Base-by-base conservation (phyloP, 53 echinoderm and acorn worm genomes). In the Hippasteria phrygiana region DNA sequence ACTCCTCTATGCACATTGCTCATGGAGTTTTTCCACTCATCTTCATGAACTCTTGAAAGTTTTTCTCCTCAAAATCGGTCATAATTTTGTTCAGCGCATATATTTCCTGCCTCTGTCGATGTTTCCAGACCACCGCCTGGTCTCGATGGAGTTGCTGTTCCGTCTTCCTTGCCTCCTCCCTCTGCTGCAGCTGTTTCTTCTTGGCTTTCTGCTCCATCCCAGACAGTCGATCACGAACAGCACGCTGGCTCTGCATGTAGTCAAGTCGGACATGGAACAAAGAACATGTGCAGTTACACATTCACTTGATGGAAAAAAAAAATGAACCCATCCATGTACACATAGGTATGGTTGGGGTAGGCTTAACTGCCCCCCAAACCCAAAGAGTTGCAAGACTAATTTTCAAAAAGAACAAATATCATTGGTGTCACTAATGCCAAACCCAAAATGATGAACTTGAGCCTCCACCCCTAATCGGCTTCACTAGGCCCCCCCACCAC, bases 21-120 rank as follows among this genome's bases (percentile, higher is more conserved):
- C 73, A 73, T 34, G 73, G 73, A 27, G 73, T 43, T 27, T 73
- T 73, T 26, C 41, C 73, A 10, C 73, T 73, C 43, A 43, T 88
- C 40, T 91, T 78, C 59, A 94, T 89, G 85, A 94, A 98, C 41
- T 89, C 70, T 38, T 72, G 64, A 59, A 96, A 98, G 73, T 98
- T 90, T 1, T 71, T 50, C 39, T 89, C 50, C 73, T 98, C 98
- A 31, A 93, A 89, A 39, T 95, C 91, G 51, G 95, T 98, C 98
- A 98, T 98, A 83, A 96, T 78, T 78, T 98, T 95, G 72, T 98
- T 98, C 16, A 98, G 94, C 17, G 98, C 98, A 42, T 98, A 98
- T 40, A 98, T 92, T 87, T 98, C 94, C 42, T 83, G 95, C 12
- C 98, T 78, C 59, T 93, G 94, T 27, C 95, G 88, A 38, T 92